Evolutionary conservation across 2,797 vertebrate genomes (phyloP).

Genomic region (Thalassophryne amazonica): DNA sequence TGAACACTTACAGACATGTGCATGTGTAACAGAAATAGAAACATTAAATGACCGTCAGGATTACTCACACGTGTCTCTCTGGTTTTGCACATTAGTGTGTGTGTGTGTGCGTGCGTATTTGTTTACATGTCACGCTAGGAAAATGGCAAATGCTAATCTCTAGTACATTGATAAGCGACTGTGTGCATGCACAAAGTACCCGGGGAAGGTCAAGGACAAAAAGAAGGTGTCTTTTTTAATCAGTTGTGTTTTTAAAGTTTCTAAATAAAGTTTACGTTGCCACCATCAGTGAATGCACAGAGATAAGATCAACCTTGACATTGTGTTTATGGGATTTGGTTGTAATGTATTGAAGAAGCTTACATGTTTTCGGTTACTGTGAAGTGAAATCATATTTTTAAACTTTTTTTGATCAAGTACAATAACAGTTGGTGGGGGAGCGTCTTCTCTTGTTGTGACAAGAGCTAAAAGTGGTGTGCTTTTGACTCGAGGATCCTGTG

Average conservation of each 20-base stretch:
- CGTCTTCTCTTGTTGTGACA: too few species aligned
- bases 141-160: constrained; percentile 21
- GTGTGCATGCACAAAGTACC: constrained; percentile 10
- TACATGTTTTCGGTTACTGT: too few species aligned
- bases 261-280: not conserved
- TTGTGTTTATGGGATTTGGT: too few species aligned
- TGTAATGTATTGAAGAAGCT: too few species aligned
- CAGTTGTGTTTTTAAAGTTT: not conserved
- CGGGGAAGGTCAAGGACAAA: constrained; percentile 23
- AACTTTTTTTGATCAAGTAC: too few species aligned
- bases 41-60: constrained; percentile 12
- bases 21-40: constrained; percentile 34
- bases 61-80: not conserved
- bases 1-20: constrained; percentile 8
- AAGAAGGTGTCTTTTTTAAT: not conserved
- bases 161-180: constrained; percentile 27
- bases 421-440: too few species aligned
- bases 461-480: too few species aligned
- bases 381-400: too few species aligned
- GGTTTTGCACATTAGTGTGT: not conserved
- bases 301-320: too few species aligned
- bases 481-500: too few species aligned
- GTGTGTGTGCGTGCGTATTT: not conserved
- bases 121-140: constrained; percentile 10
- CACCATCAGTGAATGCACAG: not conserved